Evolutionary conservation across 2,797 vertebrate species (phyloP), one percentile per base, ranked within the genome.

Genomic region (Falco concolor): DNA sequence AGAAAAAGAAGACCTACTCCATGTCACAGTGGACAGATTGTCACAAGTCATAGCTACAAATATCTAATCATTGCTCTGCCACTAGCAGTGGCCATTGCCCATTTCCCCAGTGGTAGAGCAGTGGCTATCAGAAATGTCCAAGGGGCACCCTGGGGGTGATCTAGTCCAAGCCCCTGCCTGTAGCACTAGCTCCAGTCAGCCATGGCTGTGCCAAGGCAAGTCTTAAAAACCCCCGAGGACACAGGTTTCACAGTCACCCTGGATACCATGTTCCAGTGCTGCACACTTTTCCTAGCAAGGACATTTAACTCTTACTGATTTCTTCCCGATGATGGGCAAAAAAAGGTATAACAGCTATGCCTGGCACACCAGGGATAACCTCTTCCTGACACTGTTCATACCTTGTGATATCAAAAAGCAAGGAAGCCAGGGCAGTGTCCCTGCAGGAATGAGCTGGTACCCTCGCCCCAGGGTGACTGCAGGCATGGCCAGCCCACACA

Each of bases 401-500:
- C 8, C 32, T 74, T 25, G n/a, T n/a, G 52, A 72, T 15, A 56
- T 23, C n/a, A 67, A 76, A 76, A 79, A 52, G 1, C 2, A 3
- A 56, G 13, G 45, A 70, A 80, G 3, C 5, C 47, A 59, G 28
- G 27, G 6, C 20, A 84, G 56, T 0, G 1, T 45, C n/a, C 12
- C 63, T 28, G 61, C 19, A 18, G 30, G 57, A 27, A 18, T 20
- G 9, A 74, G 25, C 17, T 4, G 3, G 25, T 28, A 68, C 44
- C 54, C 30, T 89, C 53, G 68, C 34, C 32, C 23, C 10, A 1
- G n/a, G 72, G 28, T 0, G 0, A 60, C 36, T 65, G 19, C 12
- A 68, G 69, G 54, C 59, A 74, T 1, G 21, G 53, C 20, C 67
- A 93, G 95, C 78, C 90, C 95, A 95, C 84, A 94, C 91, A 96